A percentile compares a stretch with the other conserved stretches of the same genome.
phyloP scores from a whole-genome alignment of 2,797 vertebrate species.

The Urosaurus nigricauda region DNA sequence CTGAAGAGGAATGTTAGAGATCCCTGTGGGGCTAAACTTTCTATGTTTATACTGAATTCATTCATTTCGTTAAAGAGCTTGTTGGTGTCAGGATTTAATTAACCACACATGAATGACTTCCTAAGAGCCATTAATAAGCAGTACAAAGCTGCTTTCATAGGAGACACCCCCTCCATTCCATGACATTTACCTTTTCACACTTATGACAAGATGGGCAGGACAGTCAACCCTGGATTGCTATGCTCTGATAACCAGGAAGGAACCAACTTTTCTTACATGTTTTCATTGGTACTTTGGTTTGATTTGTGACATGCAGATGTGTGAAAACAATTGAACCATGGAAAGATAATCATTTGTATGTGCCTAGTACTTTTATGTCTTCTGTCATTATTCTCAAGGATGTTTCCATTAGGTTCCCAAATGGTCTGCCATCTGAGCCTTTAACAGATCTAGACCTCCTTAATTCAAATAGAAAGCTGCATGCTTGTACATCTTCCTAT shows the following conservation, averaged over 20 bases:
- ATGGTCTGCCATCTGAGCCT: not conserved
- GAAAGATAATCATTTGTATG: not conserved
- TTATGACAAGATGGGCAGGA: not conserved
- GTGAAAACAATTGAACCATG: not conserved
- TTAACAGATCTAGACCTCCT: not conserved
- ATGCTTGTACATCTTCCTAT: not conserved
- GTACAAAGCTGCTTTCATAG: slow-evolving; percentile 35
- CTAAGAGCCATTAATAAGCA: slow-evolving; percentile 47
- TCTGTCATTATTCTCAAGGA: not conserved
- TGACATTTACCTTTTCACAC: not conserved
- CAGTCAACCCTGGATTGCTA: not conserved
- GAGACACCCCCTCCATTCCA: slow-evolving; percentile 42
- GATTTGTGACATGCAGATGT: slow-evolving; percentile 8
- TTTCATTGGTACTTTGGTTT: not conserved
- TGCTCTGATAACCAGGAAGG: not conserved
- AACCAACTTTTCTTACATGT: not conserved
- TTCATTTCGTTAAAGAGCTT: slow-evolving; percentile 67
- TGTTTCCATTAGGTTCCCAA: not conserved
- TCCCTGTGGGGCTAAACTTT: slow-evolving; percentile 59
- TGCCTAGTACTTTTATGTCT: not conserved
- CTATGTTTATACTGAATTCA: slow-evolving; percentile 58
- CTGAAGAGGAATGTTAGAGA: slow-evolving; percentile 57
- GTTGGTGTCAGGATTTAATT: slow-evolving; percentile 69
- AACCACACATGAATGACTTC: slow-evolving; percentile 62
- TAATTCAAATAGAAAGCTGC: not conserved